phyloP scores from a whole-genome alignment of 2,888 invertebrate genomes.

The Lasiommata megera region DNA sequence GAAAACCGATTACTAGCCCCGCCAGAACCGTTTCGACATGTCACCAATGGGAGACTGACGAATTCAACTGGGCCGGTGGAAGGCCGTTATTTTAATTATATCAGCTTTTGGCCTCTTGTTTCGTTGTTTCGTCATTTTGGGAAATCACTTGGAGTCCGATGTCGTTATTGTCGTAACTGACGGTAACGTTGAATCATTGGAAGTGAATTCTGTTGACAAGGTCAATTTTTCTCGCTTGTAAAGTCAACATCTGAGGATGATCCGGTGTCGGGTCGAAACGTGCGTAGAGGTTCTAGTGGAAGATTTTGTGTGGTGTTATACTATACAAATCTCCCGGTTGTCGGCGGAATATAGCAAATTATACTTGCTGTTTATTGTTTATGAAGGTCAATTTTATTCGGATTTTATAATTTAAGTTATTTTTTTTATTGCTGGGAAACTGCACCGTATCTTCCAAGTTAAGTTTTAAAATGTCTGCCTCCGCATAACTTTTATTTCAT shows the following conservation, averaged over 20 bases:
- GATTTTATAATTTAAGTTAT: constrained; percentile 2
- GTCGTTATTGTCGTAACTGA: constrained; percentile 3
- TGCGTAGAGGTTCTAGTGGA: no score
- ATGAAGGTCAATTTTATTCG: constrained; percentile 5
- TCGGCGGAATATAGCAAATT: no score
- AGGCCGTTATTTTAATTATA: constrained; percentile 29
- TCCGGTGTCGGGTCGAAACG: no score
- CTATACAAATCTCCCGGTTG: no score
- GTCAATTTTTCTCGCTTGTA: no score
- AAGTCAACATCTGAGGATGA: no score
- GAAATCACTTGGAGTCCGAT: constrained; percentile 11
- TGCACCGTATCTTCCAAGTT: no score
- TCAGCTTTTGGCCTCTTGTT: background rate
- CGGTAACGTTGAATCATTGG: constrained; percentile 13
- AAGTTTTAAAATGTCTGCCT: no score
- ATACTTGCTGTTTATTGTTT: no score
- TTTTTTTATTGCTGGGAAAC: background rate
- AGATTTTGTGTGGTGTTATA: no score
- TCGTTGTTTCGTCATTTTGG: constrained; percentile 11
- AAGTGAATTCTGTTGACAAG: background rate
- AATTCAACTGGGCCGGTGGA: constrained; percentile 24
- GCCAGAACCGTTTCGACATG: constrained; percentile 74
- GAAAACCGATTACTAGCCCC: constrained; percentile 77
- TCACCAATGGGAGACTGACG: constrained; percentile 47
- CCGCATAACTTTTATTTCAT: no score